Evolutionary conservation across 2,113 vertebrate species (phyloP).

Genomic region (Nipponia nippon): DNA sequence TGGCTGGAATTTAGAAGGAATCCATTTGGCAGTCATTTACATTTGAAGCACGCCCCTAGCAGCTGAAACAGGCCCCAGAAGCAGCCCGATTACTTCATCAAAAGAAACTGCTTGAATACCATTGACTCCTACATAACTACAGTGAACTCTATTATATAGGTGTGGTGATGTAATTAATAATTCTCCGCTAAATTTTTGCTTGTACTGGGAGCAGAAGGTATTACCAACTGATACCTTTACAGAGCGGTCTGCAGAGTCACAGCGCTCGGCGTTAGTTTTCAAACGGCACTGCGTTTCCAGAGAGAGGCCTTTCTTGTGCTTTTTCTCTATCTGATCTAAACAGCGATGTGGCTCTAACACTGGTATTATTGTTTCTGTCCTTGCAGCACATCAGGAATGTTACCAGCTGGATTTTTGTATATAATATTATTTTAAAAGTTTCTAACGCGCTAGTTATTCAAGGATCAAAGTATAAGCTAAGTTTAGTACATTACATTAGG

Average conservation of each 20-base stretch:
- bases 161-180: constrained; percentile 68
- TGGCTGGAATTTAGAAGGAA: constrained; percentile 82
- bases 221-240: background rate
- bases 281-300: background rate
- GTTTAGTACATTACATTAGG: background rate
- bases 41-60: constrained; percentile 84
- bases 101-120: constrained; percentile 70
- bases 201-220: background rate
- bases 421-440: background rate
- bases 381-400: background rate
- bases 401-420: background rate
- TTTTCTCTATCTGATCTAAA: background rate
- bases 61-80: constrained; percentile 80
- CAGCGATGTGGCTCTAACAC: background rate
- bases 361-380: background rate
- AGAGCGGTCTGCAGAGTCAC: background rate
- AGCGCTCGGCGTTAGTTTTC: background rate
- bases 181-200: constrained; percentile 61
- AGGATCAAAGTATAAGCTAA: background rate
- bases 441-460: background rate
- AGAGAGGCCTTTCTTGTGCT: background rate
- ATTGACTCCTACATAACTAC: constrained; percentile 68
- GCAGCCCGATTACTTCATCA: constrained; percentile 80
- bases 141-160: constrained; percentile 54
- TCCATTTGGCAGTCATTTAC: constrained; percentile 85